phyloP scores from a whole-genome alignment of 2,113 vertebrate species.

The Centropus bengalensis region DNA sequence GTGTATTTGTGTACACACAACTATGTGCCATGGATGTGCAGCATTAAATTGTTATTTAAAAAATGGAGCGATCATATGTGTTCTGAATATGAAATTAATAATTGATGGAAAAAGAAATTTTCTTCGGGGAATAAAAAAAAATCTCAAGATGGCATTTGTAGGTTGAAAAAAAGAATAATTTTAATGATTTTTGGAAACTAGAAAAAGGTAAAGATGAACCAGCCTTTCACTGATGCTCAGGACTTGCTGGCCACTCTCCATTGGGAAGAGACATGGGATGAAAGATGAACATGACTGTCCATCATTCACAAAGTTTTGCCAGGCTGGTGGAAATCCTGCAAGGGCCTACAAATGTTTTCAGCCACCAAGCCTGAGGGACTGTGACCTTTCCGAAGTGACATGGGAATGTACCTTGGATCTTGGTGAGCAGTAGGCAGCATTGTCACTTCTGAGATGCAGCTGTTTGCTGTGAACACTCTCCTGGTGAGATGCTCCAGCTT shows the following conservation, averaged over 20 bases:
- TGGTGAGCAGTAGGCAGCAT: fast-evolving
- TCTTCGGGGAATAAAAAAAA: not conserved
- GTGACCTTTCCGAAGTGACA: not conserved
- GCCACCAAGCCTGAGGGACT: not conserved
- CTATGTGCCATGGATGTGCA: not conserved
- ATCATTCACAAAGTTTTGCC: not conserved
- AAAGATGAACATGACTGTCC: not conserved
- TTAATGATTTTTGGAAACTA: not conserved
- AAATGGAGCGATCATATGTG: not conserved
- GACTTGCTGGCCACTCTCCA: not conserved
- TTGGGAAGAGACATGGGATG: not conserved
- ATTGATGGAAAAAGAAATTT: not conserved
- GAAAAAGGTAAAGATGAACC: not conserved
- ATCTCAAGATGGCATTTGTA: not conserved
- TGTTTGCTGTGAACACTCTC: not conserved
- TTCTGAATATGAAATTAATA: not conserved
- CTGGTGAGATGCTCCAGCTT: not conserved
- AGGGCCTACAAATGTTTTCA: not conserved
- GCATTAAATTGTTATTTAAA: not conserved
- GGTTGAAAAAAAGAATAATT: not conserved
- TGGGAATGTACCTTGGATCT: not conserved
- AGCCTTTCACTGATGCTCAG: not conserved
- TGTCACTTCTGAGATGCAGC: not conserved
- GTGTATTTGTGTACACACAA: not conserved
- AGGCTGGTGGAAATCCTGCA: not conserved